Conservation (phyloP, 1,140 invertebrate species). For the Micrasema longulum region DNA sequence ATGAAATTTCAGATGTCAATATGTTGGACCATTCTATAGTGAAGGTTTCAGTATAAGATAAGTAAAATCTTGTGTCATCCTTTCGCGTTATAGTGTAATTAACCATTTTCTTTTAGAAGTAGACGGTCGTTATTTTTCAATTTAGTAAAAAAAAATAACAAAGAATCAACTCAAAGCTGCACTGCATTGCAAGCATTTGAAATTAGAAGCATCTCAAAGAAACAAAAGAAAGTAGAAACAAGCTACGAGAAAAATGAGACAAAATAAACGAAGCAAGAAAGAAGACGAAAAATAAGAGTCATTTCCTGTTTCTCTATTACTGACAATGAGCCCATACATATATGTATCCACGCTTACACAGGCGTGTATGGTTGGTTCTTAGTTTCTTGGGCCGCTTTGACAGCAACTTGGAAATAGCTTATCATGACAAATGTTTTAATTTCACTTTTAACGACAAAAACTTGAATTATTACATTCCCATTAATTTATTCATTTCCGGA, state of each 20-base stretch:
- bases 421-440: no score
- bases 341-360: no score
- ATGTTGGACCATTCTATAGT: no score
- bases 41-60: no score
- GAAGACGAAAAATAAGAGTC: constrained; percentile 47
- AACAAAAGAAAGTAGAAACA: constrained; percentile 42
- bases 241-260: constrained; percentile 51
- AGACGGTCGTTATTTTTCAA: constrained; percentile 51
- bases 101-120: constrained; percentile 34
- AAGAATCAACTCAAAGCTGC: constrained; percentile 39
- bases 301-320: constrained; percentile 53
- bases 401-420: constrained; percentile 19
- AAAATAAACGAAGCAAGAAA: constrained; percentile 50
- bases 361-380: no score
- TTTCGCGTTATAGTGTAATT: no score
- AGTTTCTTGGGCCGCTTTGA: constrained; percentile 40
- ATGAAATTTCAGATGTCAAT: no score
- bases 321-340: constrained; percentile 31
- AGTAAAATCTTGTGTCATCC: no score
- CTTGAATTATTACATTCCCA: no score
- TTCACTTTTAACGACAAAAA: no score
- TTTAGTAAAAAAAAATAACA: constrained; percentile 47
- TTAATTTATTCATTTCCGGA: no score
- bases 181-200: constrained; percentile 47
- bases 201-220: constrained; percentile 48